phyloP scores from a whole-genome alignment of 2,113 vertebrate genomes.

The Myotis yumanensis region DNA sequence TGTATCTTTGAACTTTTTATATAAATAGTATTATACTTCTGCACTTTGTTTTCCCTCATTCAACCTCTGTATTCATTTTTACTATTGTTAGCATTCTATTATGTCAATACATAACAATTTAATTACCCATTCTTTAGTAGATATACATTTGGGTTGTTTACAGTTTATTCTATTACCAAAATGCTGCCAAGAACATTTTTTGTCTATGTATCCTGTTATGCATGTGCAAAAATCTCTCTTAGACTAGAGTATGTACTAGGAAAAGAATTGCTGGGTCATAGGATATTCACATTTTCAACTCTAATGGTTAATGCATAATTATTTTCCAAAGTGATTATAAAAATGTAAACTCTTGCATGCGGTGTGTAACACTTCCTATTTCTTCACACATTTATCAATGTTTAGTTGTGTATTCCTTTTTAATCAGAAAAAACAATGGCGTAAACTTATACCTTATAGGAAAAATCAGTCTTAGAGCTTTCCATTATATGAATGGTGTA shows the following conservation, averaged over 20 bases:
- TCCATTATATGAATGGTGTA: neutral
- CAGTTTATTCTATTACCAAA: neutral
- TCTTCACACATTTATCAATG: neutral
- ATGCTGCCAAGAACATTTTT: constrained; percentile 45
- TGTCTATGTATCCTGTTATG: neutral
- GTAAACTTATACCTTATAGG: neutral
- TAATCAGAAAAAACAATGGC: neutral
- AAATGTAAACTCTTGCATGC: neutral
- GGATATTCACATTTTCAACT: neutral
- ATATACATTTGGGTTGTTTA: neutral
- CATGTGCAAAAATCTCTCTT: neutral
- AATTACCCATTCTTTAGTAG: constrained; percentile 19
- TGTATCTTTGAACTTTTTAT: constrained; percentile 9
- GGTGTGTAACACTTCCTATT: neutral
- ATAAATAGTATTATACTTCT: neutral
- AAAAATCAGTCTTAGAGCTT: neutral
- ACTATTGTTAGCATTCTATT: neutral
- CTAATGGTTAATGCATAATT: constrained; percentile 4
- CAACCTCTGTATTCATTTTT: neutral
- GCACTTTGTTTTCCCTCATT: neutral
- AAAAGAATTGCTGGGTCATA: neutral
- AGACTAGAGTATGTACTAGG: neutral
- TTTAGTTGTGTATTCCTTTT: constrained; percentile 34
- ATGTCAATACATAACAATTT: neutral
- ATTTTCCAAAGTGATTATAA: constrained; percentile 5